Evolutionary conservation across 2,113 vertebrate genomes (phyloP).

Genomic region (Cariama cristata): DNA sequence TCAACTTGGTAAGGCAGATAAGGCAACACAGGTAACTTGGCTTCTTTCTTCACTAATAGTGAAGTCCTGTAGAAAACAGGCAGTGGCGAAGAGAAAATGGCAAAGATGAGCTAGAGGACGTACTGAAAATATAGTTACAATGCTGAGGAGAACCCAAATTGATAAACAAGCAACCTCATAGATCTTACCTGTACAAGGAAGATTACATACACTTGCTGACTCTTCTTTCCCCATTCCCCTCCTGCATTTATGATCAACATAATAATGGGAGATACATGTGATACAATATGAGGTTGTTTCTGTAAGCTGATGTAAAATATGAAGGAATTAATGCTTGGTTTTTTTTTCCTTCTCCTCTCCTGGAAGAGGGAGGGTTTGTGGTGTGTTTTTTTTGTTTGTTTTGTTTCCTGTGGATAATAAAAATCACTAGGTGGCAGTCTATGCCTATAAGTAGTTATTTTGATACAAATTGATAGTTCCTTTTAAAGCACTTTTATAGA

Average conservation of each 20-base stretch:
- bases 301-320: not conserved
- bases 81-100: not conserved
- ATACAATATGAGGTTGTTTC: not conserved
- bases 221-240: not conserved
- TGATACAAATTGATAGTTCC: not conserved
- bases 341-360: not conserved
- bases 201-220: not conserved
- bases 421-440: conserved; percentile 74
- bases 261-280: not conserved
- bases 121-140: not conserved
- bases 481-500: not conserved
- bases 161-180: not conserved
- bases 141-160: not conserved
- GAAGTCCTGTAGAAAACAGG: not conserved
- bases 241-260: not conserved
- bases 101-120: not conserved
- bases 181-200: not conserved
- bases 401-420: not conserved
- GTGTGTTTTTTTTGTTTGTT: not conserved
- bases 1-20: not conserved
- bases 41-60: not conserved
- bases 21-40: not conserved
- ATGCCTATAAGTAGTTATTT: not conserved
- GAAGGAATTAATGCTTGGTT: fast-evolving
- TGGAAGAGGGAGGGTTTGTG: not conserved